Base-by-base conservation (phyloP, 2,113 vertebrate species). In the Theropithecus gelada region DNA sequence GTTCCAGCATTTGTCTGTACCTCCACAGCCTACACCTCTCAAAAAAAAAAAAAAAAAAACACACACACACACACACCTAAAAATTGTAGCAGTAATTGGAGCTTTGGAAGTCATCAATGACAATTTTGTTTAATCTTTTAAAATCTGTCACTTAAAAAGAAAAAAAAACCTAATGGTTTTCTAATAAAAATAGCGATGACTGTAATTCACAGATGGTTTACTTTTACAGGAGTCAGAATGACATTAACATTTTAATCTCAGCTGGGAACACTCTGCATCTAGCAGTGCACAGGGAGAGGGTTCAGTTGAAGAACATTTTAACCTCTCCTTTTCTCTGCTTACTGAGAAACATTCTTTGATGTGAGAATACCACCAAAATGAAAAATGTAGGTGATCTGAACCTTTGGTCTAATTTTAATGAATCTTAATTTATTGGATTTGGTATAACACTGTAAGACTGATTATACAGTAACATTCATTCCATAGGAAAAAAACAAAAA, bases 181-280 rank as follows among this genome's bases (percentile, higher is more conserved):
- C 95, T 97, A 98, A 98, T 98, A 98, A 98, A 98, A 98, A 98
- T 98, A 97, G 97, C 78, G n/a, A 59, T 90, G 96, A 94, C 96
- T 97, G 86, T 98, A 98, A 97, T 97, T 98, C 98, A 98, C 98
- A 98, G 98, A 98, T 98, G 98, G 98, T 94, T 98, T 98, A 94
- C 96, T 98, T 98, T 96, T 94, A 87, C 80, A 94, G 68, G 55
- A 98, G 95, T 97, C 96, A 97, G 98, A 92, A 97, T 98, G 97
- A 97, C 98, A 98, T 98, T 93, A 98, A 94, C 97, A 97, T 96
- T 97, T 97, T 73, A 95, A 57, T 90, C 96, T 97, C 94, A 50
- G 90, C 96, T 96, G 59, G 97, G 92, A 97, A 93, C 88, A 57
- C 80, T 94, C 83, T 98, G 84, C 96, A 32, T 96, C 95, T 76